phyloP scores from a whole-genome alignment of 2,888 invertebrate genomes.

The Ochropleura plecta region DNA sequence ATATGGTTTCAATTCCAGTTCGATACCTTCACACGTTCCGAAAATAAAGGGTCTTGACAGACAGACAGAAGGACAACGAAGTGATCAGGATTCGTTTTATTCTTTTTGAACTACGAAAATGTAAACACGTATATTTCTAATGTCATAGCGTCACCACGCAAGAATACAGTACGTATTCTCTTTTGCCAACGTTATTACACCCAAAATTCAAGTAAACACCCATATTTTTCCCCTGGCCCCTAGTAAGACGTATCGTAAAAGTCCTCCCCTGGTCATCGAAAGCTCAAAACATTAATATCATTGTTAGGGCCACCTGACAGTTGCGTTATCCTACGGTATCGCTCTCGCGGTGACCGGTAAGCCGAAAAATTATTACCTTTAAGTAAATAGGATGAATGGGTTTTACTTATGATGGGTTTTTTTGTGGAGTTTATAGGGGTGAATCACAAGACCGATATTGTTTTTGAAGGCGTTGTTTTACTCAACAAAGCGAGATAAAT shows the following conservation, averaged over 20 bases:
- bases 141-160: background rate
- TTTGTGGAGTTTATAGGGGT: constrained; percentile 1
- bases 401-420: constrained; percentile 34
- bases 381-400: constrained; percentile 77
- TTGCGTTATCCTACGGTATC: constrained; percentile 77
- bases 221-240: constrained; percentile 41
- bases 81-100: too few relatives aligned
- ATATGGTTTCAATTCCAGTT: too few relatives aligned
- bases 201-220: constrained; percentile 41
- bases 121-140: background rate
- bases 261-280: constrained; percentile 63
- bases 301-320: constrained; percentile 81
- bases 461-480: background rate
- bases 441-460: background rate
- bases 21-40: too few relatives aligned
- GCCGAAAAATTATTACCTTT: constrained; percentile 77
- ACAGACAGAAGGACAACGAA: too few relatives aligned
- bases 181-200: constrained; percentile 16
- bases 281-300: constrained; percentile 77
- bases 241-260: constrained; percentile 67
- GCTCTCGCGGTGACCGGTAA: constrained; percentile 75
- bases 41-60: too few relatives aligned
- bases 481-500: too few relatives aligned
- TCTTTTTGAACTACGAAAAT: too few relatives aligned
- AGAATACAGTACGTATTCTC: background rate